These are phyloP conservation scores for Trisateles emortualis DNA, from an alignment of 2,888 invertebrate species.

Conservation along the genomic window DNA sequence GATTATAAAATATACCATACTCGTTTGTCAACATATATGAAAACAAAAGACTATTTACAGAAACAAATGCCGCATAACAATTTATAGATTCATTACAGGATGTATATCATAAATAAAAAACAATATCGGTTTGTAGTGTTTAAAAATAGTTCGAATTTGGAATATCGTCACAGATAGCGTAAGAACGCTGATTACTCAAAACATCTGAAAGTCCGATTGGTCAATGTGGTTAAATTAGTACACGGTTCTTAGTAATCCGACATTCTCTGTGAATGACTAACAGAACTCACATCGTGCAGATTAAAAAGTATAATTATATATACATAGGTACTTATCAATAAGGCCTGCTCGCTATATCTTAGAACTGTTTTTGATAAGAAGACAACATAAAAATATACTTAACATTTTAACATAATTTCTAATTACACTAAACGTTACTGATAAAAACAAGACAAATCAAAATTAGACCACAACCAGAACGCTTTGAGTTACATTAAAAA, in stretches of 20 bases:
- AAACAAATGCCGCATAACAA: slow-evolving; percentile 27
- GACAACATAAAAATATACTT: too few relatives aligned
- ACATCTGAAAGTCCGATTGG: not conserved
- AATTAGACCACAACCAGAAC: too few relatives aligned
- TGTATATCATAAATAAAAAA: slow-evolving; percentile 10
- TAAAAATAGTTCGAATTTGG: not conserved
- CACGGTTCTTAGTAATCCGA: slow-evolving; percentile 3
- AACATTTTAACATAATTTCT: too few relatives aligned
- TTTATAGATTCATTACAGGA: slow-evolving; percentile 6
- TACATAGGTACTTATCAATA: too few relatives aligned
- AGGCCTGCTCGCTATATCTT: too few relatives aligned
- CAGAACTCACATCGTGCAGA: not conserved
- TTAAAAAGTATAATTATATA: too few relatives aligned
- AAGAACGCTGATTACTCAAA: not conserved
- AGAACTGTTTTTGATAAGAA: too few relatives aligned
- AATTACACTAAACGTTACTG: too few relatives aligned
- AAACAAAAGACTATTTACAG: slow-evolving; percentile 17
- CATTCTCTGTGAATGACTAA: slow-evolving; percentile 4
- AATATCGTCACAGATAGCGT: not conserved
- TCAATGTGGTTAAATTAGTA: slow-evolving; percentile 1
- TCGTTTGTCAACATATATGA: slow-evolving; percentile 14
- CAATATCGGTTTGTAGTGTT: not conserved
- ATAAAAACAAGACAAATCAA: too few relatives aligned
- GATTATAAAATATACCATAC: slow-evolving; percentile 4
- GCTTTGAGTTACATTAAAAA: too few relatives aligned